phyloP scores from a whole-genome alignment of 2,797 vertebrate genomes.

The Paramormyrops hopkinsi region DNA sequence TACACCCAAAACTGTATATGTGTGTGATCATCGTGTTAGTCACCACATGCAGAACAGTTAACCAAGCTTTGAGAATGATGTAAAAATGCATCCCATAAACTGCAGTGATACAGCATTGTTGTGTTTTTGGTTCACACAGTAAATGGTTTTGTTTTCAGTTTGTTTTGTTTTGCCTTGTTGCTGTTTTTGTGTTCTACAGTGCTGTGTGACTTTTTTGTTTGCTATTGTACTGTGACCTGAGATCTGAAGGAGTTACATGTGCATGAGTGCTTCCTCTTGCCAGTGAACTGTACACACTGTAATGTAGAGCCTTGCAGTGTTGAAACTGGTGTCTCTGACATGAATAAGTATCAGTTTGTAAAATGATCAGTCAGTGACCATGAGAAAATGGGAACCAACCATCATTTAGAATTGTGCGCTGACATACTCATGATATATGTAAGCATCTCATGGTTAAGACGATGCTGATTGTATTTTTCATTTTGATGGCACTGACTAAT shows the following conservation, averaged over 20 bases:
- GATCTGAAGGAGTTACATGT: not conserved
- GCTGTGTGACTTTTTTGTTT: not conserved
- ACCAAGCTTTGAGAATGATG: too few species aligned
- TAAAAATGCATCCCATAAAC: too few species aligned
- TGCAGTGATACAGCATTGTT: too few species aligned
- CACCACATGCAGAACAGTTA: too few species aligned
- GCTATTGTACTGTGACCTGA: not conserved
- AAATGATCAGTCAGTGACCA: not conserved
- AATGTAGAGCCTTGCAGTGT: not conserved
- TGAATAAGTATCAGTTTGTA: not conserved
- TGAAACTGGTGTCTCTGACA: not conserved
- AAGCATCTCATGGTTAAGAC: not conserved
- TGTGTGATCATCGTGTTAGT: too few species aligned
- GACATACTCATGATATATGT: not conserved
- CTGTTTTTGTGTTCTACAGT: not conserved
- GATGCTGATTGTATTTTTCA: not conserved
- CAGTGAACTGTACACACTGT: not conserved
- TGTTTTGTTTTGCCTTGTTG: not conserved
- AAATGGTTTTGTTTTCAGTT: not conserved
- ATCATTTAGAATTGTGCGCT: not conserved
- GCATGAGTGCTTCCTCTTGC: not conserved
- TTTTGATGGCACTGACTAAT: not conserved
- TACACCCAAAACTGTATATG: too few species aligned
- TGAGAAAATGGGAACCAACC: not conserved
- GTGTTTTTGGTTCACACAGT: not conserved